A percentile compares a stretch with the other conserved stretches of the same genome.
Conservation (phyloP, 64 coral and sea anemone species). For the Hydrozoanthus tunicans region DNA sequence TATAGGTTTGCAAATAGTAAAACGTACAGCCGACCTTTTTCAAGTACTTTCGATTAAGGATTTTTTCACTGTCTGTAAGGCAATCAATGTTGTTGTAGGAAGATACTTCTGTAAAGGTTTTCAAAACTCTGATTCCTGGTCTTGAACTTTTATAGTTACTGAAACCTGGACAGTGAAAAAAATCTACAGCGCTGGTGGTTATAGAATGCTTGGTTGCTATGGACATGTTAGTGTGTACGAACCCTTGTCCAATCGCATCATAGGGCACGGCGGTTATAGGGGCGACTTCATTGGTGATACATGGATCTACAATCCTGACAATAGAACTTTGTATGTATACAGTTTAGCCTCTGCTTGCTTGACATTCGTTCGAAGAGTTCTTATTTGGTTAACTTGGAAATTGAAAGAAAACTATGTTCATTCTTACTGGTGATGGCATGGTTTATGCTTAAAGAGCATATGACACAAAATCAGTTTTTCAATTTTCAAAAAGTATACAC, state of each 20-base stretch:
- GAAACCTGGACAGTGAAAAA: constrained; percentile 32
- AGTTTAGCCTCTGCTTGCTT: not conserved
- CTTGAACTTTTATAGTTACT: constrained; percentile 16
- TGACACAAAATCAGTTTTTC: too few relatives aligned
- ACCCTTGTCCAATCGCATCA: constrained; percentile 47
- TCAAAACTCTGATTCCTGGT: not conserved
- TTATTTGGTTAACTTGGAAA: too few relatives aligned
- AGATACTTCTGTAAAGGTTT: not conserved
- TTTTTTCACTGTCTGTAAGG: too few relatives aligned
- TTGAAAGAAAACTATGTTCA: too few relatives aligned
- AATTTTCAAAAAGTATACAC: too few relatives aligned
- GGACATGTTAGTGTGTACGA: constrained; percentile 90
- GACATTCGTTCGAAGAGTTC: too few relatives aligned
- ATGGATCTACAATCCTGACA: constrained; percentile 51
- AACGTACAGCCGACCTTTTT: too few relatives aligned
- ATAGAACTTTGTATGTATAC: constrained; percentile 56
- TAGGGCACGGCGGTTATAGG: constrained; percentile 77
- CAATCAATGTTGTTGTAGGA: not conserved
- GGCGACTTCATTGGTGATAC: constrained; percentile 31
- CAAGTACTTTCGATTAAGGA: too few relatives aligned
- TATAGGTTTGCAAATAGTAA: too few relatives aligned
- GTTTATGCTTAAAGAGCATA: too few relatives aligned
- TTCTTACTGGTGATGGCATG: too few relatives aligned
- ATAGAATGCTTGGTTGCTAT: constrained; percentile 45
- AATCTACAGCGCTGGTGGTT: not conserved